Evolutionary conservation across 2,797 vertebrate genomes (phyloP).

Genomic region (Microchirus variegatus): DNA sequence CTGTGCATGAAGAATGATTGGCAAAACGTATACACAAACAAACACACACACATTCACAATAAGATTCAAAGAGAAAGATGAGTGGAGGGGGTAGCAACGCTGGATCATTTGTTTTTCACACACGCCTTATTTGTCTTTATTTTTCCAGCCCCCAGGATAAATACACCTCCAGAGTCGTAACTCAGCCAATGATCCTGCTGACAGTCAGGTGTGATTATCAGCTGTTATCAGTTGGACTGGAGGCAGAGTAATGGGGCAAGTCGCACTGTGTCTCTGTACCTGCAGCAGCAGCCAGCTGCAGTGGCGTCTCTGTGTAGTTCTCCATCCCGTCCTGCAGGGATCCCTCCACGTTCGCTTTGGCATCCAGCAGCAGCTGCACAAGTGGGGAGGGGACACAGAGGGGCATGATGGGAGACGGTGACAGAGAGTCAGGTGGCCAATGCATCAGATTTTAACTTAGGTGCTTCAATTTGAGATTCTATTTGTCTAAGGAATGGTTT

Average conservation of each 20-base stretch:
- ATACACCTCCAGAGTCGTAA: slow-evolving; percentile 13
- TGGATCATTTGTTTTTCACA: slow-evolving; percentile 24
- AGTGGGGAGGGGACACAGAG: slow-evolving; percentile 2
- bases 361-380: slow-evolving; percentile 91
- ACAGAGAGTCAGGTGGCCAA: background rate
- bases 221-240: slow-evolving; percentile 35
- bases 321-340: slow-evolving; percentile 94
- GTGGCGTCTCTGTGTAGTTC: slow-evolving; percentile 97
- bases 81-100: background rate
- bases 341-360: slow-evolving; percentile 94
- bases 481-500: too few species aligned
- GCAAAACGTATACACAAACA: slow-evolving; percentile 9
- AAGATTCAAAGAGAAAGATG: slow-evolving; percentile 23
- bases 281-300: slow-evolving; percentile 95
- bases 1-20: slow-evolving; percentile 69
- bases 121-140: slow-evolving; percentile 36
- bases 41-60: background rate
- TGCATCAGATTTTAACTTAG: background rate
- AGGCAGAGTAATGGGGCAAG: slow-evolving; percentile 21
- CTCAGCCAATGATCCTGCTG: slow-evolving; percentile 37
- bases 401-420: slow-evolving; percentile 6
- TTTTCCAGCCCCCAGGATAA: slow-evolving; percentile 22
- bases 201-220: slow-evolving; percentile 47
- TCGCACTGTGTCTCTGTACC: slow-evolving; percentile 78
- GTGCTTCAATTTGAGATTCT: too few species aligned